Conservation (phyloP, 2,797 vertebrate genomes). For the Paramormyrops hopkinsi region DNA sequence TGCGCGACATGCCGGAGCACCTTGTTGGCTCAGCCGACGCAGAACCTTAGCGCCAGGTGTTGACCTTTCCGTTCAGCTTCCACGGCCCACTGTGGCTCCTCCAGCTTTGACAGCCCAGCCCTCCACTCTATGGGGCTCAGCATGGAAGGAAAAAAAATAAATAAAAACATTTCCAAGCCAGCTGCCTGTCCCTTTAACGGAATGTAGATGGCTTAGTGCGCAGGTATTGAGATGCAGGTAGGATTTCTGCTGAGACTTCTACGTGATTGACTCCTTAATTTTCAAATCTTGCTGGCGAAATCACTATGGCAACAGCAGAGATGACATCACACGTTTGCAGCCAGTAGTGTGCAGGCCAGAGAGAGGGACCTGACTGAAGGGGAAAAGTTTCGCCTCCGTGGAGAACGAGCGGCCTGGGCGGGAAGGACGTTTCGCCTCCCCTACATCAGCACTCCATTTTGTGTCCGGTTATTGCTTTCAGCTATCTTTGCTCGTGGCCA, state of each 20-base stretch:
- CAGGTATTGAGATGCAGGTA: conserved; percentile 10
- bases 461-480: background rate
- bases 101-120: background rate
- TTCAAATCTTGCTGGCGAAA: background rate
- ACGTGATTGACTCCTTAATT: conserved; percentile 11
- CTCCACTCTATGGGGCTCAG: background rate
- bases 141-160: background rate
- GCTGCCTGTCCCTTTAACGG: background rate
- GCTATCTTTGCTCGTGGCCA: background rate
- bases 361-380: background rate
- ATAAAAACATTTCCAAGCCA: background rate
- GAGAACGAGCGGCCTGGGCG: background rate
- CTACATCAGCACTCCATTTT: background rate
- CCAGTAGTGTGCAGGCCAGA: background rate
- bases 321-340: background rate
- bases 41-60: background rate
- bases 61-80: background rate
- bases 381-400: background rate
- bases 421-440: background rate
- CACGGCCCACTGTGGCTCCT: too few species aligned
- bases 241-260: background rate
- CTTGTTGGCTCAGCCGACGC: background rate
- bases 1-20: background rate
- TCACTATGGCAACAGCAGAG: conserved; percentile 14
- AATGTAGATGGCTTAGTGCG: background rate